Conservation (phyloP, 2,888 invertebrate genomes). For the Anthophora plumipes region DNA sequence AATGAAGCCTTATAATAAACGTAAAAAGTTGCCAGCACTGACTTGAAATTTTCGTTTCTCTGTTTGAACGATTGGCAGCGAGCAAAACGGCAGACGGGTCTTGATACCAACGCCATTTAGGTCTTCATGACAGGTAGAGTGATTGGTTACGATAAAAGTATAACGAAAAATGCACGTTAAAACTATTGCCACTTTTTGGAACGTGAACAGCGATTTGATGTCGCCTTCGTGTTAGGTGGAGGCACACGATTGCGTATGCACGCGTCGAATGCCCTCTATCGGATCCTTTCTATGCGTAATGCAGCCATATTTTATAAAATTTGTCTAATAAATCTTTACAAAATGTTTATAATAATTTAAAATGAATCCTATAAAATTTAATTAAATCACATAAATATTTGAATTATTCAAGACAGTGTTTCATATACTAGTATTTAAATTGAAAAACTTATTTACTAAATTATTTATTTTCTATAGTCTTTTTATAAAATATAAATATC, state of each 20-base stretch:
- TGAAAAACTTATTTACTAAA: neutral
- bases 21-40: constrained; percentile 84
- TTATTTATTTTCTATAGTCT: neutral
- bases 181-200: constrained; percentile 45
- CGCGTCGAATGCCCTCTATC: constrained; percentile 61
- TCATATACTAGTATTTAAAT: neutral
- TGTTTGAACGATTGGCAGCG: constrained; percentile 82
- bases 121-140: constrained; percentile 55
- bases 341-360: neutral
- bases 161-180: constrained; percentile 13
- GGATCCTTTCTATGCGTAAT: constrained; percentile 36
- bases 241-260: constrained; percentile 52
- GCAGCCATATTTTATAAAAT: constrained; percentile 47
- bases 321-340: neutral
- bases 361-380: neutral
- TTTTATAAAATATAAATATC: neutral
- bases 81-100: constrained; percentile 70
- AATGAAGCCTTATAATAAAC: constrained; percentile 65
- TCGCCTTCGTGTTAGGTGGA: constrained; percentile 35
- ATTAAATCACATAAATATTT: neutral
- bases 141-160: constrained; percentile 25
- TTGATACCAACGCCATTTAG: constrained; percentile 79
- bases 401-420: neutral
- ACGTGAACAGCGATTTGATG: constrained; percentile 37
- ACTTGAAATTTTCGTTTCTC: constrained; percentile 82